Evolutionary conservation across 2,888 invertebrate genomes (phyloP), one percentile per base, ranked within the genome.

Genomic region (Oxycera nigricornis): DNA sequence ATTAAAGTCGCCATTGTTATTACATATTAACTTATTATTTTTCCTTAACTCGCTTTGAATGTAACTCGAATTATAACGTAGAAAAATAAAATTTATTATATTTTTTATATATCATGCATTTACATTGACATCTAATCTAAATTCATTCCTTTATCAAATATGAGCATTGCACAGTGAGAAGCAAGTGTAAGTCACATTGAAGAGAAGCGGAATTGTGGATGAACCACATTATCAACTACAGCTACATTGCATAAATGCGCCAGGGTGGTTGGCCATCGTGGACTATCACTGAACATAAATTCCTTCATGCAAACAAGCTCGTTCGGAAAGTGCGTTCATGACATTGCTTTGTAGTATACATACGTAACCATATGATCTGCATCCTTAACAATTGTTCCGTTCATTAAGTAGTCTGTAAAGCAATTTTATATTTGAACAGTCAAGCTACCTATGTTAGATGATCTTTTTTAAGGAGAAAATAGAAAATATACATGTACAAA

Each of bases 141-240:
- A 55, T 70, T 35, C 70, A 70, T 70, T 70, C 70, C 70, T 70
- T 30, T 70, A 52, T 70, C 70, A 35, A 70, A 70, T 68, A 70
- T 22, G 24, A 41, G 65, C 30, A 31, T 68, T 50, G 68, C 70
- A 70, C 70, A 70, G 55, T 55, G 20, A 39, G 26, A 7, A 24
- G 41, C 41, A 41, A 41, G 2, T 14, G 24, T 2, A 65, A 62
- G 22, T 65, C 24, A 35, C 35, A 35, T 35, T 17, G 46, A 46
- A 2, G 14, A 46, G 3, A 46, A 7, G 14, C 46, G 14, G n/a
- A n/a, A n/a, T n/a, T n/a, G n/a, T n/a, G n/a, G n/a, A n/a, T n/a
- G n/a, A n/a, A n/a, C n/a, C n/a, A n/a, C n/a, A n/a, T n/a, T n/a
- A n/a, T n/a, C n/a, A n/a, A n/a, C n/a, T n/a, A n/a, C n/a, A n/a